Percentiles rank a stretch among this genome's conserved stretches.
Evolutionary conservation across 1,140 invertebrate genomes (phyloP).

Genomic region (Babylonia areolata): DNA sequence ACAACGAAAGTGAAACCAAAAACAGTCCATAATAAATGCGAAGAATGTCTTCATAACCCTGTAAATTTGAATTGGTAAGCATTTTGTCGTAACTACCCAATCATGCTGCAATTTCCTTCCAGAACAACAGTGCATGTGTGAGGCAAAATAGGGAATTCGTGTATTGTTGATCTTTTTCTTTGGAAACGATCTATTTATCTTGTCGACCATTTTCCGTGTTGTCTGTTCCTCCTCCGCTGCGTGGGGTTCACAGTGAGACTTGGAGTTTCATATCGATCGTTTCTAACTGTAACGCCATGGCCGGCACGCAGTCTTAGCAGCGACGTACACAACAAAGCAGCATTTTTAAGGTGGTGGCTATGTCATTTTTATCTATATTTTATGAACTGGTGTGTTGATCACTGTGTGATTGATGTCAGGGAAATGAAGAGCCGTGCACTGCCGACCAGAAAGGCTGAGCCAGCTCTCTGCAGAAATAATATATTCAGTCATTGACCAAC

Average conservation of each 20-base stretch:
- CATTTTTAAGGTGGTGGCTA: not conserved
- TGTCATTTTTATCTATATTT: not conserved
- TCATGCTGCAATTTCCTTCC: too few relatives aligned
- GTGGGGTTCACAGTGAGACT: constrained; percentile 15
- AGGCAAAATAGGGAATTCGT: too few relatives aligned
- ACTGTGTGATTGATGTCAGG: not conserved
- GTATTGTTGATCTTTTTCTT: too few relatives aligned
- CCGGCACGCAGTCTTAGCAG: not conserved
- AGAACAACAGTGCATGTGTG: too few relatives aligned
- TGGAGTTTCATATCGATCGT: constrained; percentile 31
- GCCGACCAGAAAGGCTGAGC: not conserved
- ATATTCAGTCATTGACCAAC: constrained; percentile 38
- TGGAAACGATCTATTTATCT: too few relatives aligned
- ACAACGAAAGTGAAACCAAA: constrained; percentile 19
- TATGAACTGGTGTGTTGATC: not conserved
- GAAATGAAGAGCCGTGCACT: not conserved
- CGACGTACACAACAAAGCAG: not conserved
- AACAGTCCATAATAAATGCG: too few relatives aligned
- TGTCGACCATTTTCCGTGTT: constrained; percentile 13
- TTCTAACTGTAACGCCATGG: constrained; percentile 15
- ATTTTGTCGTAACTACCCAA: too few relatives aligned
- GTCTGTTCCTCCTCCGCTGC: not conserved
- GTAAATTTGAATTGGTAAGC: too few relatives aligned
- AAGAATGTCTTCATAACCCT: not conserved
- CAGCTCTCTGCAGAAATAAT: constrained; percentile 31